Conservation (phyloP, 1,140 invertebrate species). For the Scaptomyza pallida region DNA sequence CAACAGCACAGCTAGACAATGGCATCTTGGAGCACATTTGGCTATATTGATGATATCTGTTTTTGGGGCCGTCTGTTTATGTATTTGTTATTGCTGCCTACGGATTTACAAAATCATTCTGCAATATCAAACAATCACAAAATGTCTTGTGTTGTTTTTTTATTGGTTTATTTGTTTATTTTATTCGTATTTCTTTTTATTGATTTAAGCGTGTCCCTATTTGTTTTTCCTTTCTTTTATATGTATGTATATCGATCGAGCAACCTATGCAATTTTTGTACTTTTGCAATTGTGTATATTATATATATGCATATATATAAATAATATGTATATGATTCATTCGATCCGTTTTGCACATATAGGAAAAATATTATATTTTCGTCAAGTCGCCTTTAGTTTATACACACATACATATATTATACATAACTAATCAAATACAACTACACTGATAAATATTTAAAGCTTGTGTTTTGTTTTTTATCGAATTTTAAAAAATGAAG, state of each 20-base stretch:
- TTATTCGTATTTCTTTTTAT: slow-evolving; percentile 12
- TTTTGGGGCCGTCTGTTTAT: too few species aligned
- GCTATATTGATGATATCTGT: slow-evolving; percentile 81
- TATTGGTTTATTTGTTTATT: neutral
- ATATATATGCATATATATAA: neutral
- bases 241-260: neutral
- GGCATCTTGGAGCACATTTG: slow-evolving; percentile 92
- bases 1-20: slow-evolving; percentile 89
- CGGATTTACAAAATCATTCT: slow-evolving; percentile 36
- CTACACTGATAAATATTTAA: neutral
- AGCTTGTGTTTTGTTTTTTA: neutral
- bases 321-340: neutral
- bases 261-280: slow-evolving; percentile 1
- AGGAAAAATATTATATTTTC: too few species aligned
- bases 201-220: slow-evolving; percentile 21
- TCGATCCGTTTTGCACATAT: neutral
- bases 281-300: slow-evolving; percentile 12
- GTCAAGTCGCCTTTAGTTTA: neutral
- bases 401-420: neutral
- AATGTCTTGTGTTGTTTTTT: too few species aligned
- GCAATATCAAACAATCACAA: neutral
- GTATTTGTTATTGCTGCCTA: slow-evolving; percentile 13
- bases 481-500: too few species aligned
- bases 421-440: slow-evolving; percentile 13
- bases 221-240: too few species aligned